Evolutionary conservation across 2,113 vertebrate species (phyloP).

Genomic region (Steatornis caripensis): DNA sequence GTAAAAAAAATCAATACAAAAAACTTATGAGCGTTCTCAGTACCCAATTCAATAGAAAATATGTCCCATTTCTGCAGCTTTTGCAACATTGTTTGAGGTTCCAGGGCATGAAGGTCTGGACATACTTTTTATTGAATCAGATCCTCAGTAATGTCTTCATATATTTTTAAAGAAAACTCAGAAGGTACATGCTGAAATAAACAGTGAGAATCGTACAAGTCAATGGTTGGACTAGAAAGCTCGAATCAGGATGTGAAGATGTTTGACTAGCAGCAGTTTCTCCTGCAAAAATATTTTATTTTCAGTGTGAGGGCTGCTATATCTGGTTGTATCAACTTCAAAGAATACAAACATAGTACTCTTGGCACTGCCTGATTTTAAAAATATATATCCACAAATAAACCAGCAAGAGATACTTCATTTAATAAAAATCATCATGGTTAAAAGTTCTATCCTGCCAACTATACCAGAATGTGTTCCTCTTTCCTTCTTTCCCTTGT

Average conservation of each 20-base stretch:
- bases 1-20: conserved; percentile 69
- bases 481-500: neutral
- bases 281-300: conserved; percentile 48
- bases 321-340: conserved; percentile 37
- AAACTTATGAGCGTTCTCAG: conserved; percentile 64
- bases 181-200: conserved; percentile 49
- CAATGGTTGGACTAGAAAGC: conserved; percentile 1
- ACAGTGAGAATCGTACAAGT: neutral
- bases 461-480: neutral
- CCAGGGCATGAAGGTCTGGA: conserved; percentile 65
- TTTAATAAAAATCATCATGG: neutral
- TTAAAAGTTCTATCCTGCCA: neutral
- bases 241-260: conserved; percentile 17
- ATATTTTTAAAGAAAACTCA: conserved; percentile 63
- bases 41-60: conserved; percentile 67
- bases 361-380: conserved; percentile 17
- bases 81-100: conserved; percentile 61
- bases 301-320: neutral
- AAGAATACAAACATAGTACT: neutral
- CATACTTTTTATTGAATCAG: conserved; percentile 70
- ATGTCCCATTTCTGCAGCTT: conserved; percentile 65
- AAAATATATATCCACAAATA: neutral
- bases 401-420: neutral
- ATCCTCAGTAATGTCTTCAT: conserved; percentile 63
- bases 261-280: conserved; percentile 20